Conservation (phyloP, 2,113 vertebrate species). For the Eretmochelys imbricata region DNA sequence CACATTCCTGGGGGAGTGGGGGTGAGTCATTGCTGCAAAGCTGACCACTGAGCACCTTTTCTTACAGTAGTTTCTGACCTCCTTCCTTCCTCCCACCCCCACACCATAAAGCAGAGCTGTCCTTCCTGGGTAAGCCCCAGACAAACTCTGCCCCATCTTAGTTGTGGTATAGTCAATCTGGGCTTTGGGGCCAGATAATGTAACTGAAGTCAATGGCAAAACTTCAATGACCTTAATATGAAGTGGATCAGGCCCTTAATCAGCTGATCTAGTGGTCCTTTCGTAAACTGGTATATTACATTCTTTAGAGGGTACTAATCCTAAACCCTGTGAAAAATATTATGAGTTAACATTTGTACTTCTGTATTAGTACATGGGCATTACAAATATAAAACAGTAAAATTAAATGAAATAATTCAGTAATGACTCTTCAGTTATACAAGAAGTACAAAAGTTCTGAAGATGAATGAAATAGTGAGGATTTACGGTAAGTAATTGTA, state of each 20-base stretch:
- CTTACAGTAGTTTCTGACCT: too few species aligned
- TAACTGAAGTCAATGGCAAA: not conserved
- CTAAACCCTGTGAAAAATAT: not conserved
- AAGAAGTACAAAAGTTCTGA: not conserved
- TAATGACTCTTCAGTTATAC: not conserved
- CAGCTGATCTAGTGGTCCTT: not conserved
- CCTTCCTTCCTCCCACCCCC: too few species aligned
- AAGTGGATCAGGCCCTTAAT: not conserved
- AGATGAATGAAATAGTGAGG: not conserved
- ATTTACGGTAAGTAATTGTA: not conserved
- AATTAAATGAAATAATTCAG: not conserved
- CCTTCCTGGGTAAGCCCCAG: too few species aligned
- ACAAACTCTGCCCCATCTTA: too few species aligned
- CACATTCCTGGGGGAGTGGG: too few species aligned
- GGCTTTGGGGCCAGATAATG: not conserved
- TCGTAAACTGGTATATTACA: not conserved
- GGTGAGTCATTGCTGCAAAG: too few species aligned
- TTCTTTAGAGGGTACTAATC: not conserved
- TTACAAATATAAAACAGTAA: not conserved
- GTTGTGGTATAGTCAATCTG: not conserved
- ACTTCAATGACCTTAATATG: not conserved
- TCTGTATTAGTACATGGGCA: not conserved
- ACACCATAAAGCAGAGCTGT: too few species aligned
- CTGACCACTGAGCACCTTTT: too few species aligned
- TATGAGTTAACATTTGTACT: not conserved